Base-by-base conservation (phyloP, 1,140 invertebrate genomes). In the Magallana angulata region DNA sequence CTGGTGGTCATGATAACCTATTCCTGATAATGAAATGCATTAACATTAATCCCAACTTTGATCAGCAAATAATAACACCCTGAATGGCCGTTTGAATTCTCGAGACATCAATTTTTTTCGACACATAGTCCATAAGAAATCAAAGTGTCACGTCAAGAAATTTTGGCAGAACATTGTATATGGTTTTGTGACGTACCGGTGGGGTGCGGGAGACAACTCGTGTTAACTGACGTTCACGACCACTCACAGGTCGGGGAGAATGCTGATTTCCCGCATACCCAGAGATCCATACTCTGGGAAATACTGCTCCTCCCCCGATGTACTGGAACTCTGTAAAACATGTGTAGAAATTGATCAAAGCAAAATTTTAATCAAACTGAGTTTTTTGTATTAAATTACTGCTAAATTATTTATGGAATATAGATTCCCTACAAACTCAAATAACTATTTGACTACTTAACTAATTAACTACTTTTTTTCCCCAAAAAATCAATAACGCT, bases 261-360 rank as follows among this genome's bases (percentile, higher is more conserved):
- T 48, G 11, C 68, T 85, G 60, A 88, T 88, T 57, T 88, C 87
- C 36, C 64, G 80, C 87, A 88, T 88, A 57, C 87, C 87, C 7
- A 88, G 83, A 56, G 83, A 85, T 84, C 87, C 87, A 58, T 88
- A 88, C 57, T 88, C 87, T 5, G 87, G 87, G 48, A 59, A 59
- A 58, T 83, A 57, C 7, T 24, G 18, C 8, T 83, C 57, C 11
- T 59, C 56, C 30, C 58, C 82, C 16, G 11, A 6, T 59, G 57
- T 1, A 30, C n/a, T 59, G 18, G 18, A 12, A n/a, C 56, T 58
- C 58, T 58, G 2, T 18, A 57, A 24, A 57, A 1, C 8, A 82
- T 14, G 57, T 3, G 57, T 8, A 71, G 30, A 4, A 24, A 62
- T 62, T 6, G n/a, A 9, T 62, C 5, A 62, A 62, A 12, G 12